A percentile compares a stretch with the other conserved stretches of the same genome.
Conservation (phyloP, 2,888 invertebrate species). For the Meiosimyza decipiens region DNA sequence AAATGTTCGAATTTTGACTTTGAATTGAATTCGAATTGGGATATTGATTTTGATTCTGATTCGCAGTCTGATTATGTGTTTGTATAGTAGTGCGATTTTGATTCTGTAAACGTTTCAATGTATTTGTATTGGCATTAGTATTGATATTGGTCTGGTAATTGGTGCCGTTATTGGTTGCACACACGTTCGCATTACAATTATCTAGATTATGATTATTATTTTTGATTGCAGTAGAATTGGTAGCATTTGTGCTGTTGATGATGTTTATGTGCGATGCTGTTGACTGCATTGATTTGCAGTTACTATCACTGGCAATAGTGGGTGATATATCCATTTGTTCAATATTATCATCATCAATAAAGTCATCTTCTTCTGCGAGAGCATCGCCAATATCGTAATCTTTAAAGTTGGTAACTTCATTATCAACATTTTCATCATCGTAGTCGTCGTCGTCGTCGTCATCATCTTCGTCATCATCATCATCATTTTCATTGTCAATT, state of each 20-base stretch:
- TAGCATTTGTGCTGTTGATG: constrained; percentile 35
- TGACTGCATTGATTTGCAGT: constrained; percentile 37
- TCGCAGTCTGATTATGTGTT: not conserved
- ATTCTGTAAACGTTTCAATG: constrained; percentile 14
- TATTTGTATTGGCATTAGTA: constrained; percentile 18
- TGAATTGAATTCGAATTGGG: constrained; percentile 20
- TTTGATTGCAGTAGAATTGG: constrained; percentile 48
- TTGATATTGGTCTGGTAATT: constrained; percentile 42
- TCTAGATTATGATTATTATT: constrained; percentile 60
- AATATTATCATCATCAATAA: not conserved
- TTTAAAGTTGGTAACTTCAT: not conserved
- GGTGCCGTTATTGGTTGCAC: constrained; percentile 41
- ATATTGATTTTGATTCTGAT: constrained; percentile 19
- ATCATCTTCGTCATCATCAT: constrained; percentile 38
- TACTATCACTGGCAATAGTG: constrained; percentile 21
- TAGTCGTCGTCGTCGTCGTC: constrained; percentile 35
- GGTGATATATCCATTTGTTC: not conserved
- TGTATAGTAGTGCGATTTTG: not conserved
- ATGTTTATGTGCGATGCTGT: constrained; percentile 26
- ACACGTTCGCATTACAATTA: constrained; percentile 57
- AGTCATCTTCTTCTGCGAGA: not conserved
- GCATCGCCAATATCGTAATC: not conserved
- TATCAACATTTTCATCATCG: constrained; percentile 43
- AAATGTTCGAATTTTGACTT: constrained; percentile 63
- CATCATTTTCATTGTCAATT: constrained; percentile 43